Base-by-base conservation (phyloP, 2,888 invertebrate genomes). In the Margaritifera margaritifera region DNA sequence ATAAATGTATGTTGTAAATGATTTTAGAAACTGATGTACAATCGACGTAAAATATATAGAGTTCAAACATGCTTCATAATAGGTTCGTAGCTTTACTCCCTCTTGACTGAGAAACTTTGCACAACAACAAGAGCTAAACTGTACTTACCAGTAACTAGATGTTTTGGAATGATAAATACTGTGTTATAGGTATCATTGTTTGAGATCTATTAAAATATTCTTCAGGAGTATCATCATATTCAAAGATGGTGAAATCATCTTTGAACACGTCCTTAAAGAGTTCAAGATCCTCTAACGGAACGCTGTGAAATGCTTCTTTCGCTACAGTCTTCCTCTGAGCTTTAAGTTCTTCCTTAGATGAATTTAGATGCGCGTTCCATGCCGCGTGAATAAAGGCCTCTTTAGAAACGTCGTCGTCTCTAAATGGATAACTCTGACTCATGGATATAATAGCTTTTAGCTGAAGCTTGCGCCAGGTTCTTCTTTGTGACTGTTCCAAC, bases 401-500 rank as follows among this genome's bases (percentile, higher is more conserved):
- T 6, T 25, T 66, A 15, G 62, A 22, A 1, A 65, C 22, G 31
- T 27, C 27, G 15, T 69, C 69, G 11, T 56, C 56, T 1, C 61
- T 25, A 6, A 71, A 20, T 5, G 57, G 57, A 53, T 73, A 56
- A 53, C n/a, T 31, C n/a, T 66, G 59, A 3, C 65, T 60, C 31
- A 53, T 42, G 2, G 62, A 55, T 50, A 76, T 73, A 22, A 76
- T 67, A 15, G 73, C 73, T 24, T 69, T 50, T 69, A 76, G 67
- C 53, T 76, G 76, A 19, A 76, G 67, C 27, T 76, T 76, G 20
- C 73, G 62, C 76, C 76, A 76, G 11, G 73, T 66, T 50, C 76
- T 52, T 19, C 59, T 68, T 4, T 73, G 54, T 4, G 76, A 73
- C 53, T 71, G 66, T 8, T 69, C 73, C 73, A 73, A 76, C 22